These are phyloP conservation scores for Trichonephila clavipes DNA, from an alignment of 1,140 invertebrate species.

Conservation along the genomic window DNA sequence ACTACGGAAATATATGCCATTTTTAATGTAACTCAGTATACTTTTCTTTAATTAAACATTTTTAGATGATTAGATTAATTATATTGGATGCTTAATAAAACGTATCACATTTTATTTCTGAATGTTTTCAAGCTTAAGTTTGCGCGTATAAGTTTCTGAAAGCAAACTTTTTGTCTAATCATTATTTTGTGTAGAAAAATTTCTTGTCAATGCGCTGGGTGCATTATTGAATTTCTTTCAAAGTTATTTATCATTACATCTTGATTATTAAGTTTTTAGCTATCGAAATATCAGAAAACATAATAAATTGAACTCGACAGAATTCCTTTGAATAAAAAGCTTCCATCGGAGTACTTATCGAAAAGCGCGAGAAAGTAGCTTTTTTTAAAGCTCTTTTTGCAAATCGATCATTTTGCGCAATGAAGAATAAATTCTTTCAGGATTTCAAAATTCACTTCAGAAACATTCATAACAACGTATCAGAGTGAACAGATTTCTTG, in stretches of 20 bases:
- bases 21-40: too few species aligned
- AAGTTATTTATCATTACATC: background rate
- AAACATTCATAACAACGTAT: constrained; percentile 52
- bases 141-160: too few species aligned
- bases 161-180: too few species aligned
- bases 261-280: background rate
- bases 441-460: constrained; percentile 48
- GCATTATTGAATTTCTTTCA: background rate
- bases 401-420: constrained; percentile 42
- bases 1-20: too few species aligned
- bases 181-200: too few species aligned
- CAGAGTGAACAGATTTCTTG: constrained; percentile 49
- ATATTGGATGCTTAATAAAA: too few species aligned
- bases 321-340: constrained; percentile 30
- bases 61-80: too few species aligned
- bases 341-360: background rate
- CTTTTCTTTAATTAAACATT: too few species aligned
- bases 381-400: constrained; percentile 21
- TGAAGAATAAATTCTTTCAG: constrained; percentile 45
- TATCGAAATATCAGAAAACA: background rate
- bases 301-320: constrained; percentile 3
- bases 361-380: background rate
- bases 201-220: too few species aligned
- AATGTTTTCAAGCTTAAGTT: too few species aligned
- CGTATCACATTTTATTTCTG: too few species aligned